phyloP scores from a whole-genome alignment of 2,113 vertebrate genomes.

The Columba livia region DNA sequence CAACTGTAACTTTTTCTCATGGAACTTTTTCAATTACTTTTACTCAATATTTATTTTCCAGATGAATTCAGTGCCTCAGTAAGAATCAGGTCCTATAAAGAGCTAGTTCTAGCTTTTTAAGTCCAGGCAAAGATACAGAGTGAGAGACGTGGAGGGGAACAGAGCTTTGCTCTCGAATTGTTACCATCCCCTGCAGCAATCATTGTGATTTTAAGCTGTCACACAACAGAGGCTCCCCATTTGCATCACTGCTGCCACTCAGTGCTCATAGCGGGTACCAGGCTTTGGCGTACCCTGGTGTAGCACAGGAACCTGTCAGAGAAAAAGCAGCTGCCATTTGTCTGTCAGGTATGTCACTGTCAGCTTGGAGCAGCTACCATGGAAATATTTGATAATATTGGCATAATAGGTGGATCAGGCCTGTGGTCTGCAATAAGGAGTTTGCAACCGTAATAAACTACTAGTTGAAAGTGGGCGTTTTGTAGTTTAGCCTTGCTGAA shows the following conservation, averaged over 20 bases:
- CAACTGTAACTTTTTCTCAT: background rate
- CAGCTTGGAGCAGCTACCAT: background rate
- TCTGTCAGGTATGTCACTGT: background rate
- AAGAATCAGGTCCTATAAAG: background rate
- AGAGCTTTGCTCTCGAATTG: background rate
- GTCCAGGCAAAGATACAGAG: background rate
- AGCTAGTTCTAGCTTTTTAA: background rate
- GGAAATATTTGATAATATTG: background rate
- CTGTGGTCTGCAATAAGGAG: background rate
- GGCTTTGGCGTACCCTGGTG: background rate
- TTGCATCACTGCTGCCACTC: background rate
- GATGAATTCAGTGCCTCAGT: background rate
- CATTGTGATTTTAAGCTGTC: background rate
- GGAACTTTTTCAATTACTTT: background rate
- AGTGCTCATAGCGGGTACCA: background rate
- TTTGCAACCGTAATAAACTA: background rate
- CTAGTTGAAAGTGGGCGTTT: background rate
- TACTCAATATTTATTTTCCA: background rate
- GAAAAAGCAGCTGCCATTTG: background rate
- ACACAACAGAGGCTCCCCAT: background rate
- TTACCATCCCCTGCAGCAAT: background rate
- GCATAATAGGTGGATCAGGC: background rate
- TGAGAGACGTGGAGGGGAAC: background rate
- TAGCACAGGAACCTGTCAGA: background rate
- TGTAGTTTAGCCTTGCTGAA: background rate